phyloP scores from a whole-genome alignment of 2,113 vertebrate species.

The Galeopterus variegatus region DNA sequence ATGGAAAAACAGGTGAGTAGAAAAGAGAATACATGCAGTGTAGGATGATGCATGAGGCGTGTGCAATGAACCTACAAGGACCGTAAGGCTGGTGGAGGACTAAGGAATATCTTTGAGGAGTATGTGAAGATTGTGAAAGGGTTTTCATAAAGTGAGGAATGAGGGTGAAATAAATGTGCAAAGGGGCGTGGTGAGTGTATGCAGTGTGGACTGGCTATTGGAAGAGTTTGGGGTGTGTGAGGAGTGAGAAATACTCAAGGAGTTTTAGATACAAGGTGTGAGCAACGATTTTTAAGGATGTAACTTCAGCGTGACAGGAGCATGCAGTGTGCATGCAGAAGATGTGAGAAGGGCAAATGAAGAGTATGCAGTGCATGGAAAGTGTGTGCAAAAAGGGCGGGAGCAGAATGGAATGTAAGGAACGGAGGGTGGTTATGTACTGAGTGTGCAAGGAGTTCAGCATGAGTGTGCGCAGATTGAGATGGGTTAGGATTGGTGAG shows the following conservation, averaged over 20 bases:
- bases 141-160: not conserved
- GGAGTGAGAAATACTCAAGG: not conserved
- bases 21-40: no score
- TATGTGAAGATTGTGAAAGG: not conserved
- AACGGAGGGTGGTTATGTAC: no score
- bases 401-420: not conserved
- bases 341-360: not conserved
- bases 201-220: not conserved
- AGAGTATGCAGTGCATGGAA: not conserved
- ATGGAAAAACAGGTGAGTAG: not conserved
- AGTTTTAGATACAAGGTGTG: not conserved
- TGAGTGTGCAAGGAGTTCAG: not conserved
- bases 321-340: not conserved
- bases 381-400: not conserved
- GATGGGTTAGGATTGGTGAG: not conserved
- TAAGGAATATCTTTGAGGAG: not conserved
- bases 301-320: not conserved
- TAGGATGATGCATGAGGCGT: rapidly evolving
- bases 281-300: not conserved
- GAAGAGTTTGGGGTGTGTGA: not conserved
- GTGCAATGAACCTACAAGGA: not conserved
- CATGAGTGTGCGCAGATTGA: not conserved
- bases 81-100: not conserved
- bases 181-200: not conserved
- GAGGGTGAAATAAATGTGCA: not conserved